Base-by-base conservation (phyloP, 2,797 vertebrate genomes). In the Poecilia velifera region DNA sequence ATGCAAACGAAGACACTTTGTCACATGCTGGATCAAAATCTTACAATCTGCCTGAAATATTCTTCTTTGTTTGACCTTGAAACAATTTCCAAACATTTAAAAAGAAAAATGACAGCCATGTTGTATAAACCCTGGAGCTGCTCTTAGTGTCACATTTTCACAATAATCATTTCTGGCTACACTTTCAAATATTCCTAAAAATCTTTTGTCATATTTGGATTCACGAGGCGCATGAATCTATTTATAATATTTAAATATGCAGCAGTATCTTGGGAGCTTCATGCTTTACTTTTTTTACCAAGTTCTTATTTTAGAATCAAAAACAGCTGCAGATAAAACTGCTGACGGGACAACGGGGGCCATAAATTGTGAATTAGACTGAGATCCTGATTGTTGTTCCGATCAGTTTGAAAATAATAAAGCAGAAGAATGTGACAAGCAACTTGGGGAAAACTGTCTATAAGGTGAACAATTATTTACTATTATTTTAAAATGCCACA, bases 81-180 rank as follows among this genome's bases (percentile, higher is more conserved):
- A 82, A 47, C 81, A 53, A 81, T 80, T 92, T 72, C 84, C 10
- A 82, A 74, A 78, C 73, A 51, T 45, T 2, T 71, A 51, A 71
- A 57, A 82, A 82, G 79, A 70, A 80, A 72, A 41, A 46, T 76
- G 84, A 89, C 89, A 86, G 87, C 85, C 78, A 74, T 76, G 13
- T 25, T 78, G 76, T 36, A 83, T 86, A 81, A 66, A 66, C 80
- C 77, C 76, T 7, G 8, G 71, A 85, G 47, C 46, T 43, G 31
- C 76, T 45, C 34, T 22, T 13, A 51, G 59, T 78, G 83, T 84
- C 79, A 83, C n/a, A 73, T 81, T 76, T 86, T 34, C 22, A 75
- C 41, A 71, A 46, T 31, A 6, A 20, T 74, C 28, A 46, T 59
- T 55, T 10, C 57, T 6, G 45, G 9, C 51, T 59, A 45, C 34